Conservation (phyloP, 2,888 invertebrate genomes). For the Proisotoma minuta region DNA sequence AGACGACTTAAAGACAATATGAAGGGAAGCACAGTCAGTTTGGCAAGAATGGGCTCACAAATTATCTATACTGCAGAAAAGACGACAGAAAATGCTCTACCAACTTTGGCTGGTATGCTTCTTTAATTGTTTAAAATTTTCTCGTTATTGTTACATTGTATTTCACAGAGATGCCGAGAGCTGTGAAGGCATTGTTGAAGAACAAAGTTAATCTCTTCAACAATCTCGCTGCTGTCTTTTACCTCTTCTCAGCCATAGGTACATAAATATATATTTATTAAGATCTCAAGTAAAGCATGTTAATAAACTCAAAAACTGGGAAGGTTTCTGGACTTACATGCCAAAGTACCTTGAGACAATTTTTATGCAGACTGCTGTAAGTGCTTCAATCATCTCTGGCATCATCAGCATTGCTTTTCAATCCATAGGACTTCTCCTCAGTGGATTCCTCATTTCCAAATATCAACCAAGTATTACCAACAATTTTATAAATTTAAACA, state of each 20-base stretch:
- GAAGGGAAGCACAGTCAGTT: conserved; percentile 30
- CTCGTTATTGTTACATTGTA: neutral
- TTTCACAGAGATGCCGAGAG: conserved; percentile 56
- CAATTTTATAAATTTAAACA: no score
- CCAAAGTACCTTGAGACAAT: conserved; percentile 72
- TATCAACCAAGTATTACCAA: conserved; percentile 58
- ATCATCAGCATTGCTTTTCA: conserved; percentile 57
- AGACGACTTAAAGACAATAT: conserved; percentile 28
- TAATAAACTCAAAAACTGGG: conserved; percentile 11
- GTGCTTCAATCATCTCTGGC: conserved; percentile 65
- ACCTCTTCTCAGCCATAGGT: conserved; percentile 52
- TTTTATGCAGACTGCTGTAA: conserved; percentile 63
- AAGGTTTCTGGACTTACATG: conserved; percentile 62
- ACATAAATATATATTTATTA: neutral
- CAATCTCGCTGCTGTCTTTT: conserved; percentile 63
- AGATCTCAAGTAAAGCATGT: neutral
- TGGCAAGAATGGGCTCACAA: conserved; percentile 35
- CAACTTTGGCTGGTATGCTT: conserved; percentile 42
- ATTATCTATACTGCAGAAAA: conserved; percentile 39
- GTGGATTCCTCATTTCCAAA: conserved; percentile 60
- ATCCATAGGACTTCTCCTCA: conserved; percentile 59
- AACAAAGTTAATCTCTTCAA: conserved; percentile 65
- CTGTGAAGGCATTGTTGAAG: conserved; percentile 59
- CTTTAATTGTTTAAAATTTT: neutral
- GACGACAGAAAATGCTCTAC: conserved; percentile 25